Conservation (phyloP, 2,888 invertebrate genomes). For the Torymus aiolomorphi region DNA sequence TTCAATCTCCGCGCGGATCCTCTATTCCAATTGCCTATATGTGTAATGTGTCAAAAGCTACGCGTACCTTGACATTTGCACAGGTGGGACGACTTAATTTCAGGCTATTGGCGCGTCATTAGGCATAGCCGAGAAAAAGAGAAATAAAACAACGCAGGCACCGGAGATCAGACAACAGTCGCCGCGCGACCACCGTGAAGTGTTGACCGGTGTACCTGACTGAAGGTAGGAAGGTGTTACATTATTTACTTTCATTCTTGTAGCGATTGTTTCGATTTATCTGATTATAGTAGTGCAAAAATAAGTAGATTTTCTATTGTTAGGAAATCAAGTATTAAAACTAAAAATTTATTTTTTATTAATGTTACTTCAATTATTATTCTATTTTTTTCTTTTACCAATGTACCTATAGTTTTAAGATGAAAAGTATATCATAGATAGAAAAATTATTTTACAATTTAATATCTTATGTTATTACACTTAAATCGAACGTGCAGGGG, state of each 20-base stretch:
- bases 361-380: no score
- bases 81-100: conserved; percentile 53
- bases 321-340: no score
- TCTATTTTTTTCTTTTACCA: no score
- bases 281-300: no score
- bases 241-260: not conserved
- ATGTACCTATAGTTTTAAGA: no score
- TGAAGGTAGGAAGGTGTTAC: conserved; percentile 17
- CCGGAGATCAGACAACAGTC: conserved; percentile 46
- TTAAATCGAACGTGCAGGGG: no score
- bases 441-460: no score
- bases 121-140: conserved; percentile 9
- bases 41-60: conserved; percentile 16
- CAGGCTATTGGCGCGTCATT: conserved; percentile 27
- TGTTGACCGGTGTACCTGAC: conserved; percentile 12
- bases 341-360: no score
- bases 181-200: conserved; percentile 35
- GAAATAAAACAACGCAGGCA: conserved; percentile 34
- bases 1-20: not conserved
- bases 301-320: no score
- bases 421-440: no score
- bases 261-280: no score
- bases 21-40: not conserved
- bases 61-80: conserved; percentile 52
- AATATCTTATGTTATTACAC: no score